Conservation (phyloP, 2,113 vertebrate species). For the Peromyscus polionotus region DNA sequence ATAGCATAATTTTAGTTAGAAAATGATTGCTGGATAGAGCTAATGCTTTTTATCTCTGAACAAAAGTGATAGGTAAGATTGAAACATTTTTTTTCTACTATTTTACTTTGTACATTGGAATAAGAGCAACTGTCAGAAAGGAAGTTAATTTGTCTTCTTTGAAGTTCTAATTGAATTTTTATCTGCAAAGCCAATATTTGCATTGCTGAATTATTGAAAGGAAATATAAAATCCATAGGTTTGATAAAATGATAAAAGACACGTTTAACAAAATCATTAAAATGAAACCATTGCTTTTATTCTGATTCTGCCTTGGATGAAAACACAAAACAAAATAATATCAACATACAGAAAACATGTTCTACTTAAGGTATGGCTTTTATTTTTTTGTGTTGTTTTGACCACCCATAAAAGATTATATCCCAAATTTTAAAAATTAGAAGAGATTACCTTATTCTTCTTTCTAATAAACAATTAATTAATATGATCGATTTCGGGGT, state of each 20-base stretch:
- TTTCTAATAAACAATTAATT: background rate
- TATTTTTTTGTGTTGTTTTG: background rate
- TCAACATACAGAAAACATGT: background rate
- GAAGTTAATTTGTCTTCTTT: conserved; percentile 76
- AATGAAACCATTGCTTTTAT: conserved; percentile 52
- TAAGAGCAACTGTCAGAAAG: conserved; percentile 52
- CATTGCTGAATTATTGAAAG: conserved; percentile 52
- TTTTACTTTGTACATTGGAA: conserved; percentile 64
- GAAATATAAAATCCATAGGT: conserved; percentile 72
- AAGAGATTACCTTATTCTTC: background rate
- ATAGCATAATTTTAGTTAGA: conserved; percentile 27
- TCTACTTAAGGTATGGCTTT: background rate
- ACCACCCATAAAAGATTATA: background rate
- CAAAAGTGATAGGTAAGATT: conserved; percentile 44
- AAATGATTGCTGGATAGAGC: background rate
- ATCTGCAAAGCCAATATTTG: conserved; percentile 77
- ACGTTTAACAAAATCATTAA: conserved; percentile 62
- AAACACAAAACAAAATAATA: conserved; percentile 50
- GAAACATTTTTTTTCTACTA: background rate
- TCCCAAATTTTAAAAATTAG: conserved; percentile 27
- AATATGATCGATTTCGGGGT: background rate
- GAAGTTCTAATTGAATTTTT: conserved; percentile 80
- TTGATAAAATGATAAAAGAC: conserved; percentile 71
- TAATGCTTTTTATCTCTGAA: background rate
- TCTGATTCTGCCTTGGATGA: background rate